Percentiles rank a stretch among this genome's conserved stretches.
Evolutionary conservation across 92 coral and sea anemone genomes (phyloP).

Genomic region (Meandrina meandrites): DNA sequence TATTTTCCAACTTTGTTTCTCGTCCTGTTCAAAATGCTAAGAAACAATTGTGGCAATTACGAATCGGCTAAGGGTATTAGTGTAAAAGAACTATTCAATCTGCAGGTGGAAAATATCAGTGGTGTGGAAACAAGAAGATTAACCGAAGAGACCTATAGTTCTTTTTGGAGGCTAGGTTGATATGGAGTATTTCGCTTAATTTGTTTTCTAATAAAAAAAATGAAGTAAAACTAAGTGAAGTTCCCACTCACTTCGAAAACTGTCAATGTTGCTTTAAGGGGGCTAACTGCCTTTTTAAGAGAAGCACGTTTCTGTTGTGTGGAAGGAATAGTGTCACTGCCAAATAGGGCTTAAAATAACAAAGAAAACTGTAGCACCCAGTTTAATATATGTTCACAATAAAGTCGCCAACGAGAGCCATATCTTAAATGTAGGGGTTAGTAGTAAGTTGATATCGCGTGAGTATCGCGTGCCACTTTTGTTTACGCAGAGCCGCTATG

Average conservation of each 20-base stretch:
- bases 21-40: not conserved
- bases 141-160: too few species aligned
- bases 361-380: not conserved
- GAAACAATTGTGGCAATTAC: not conserved
- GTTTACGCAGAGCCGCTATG: not conserved
- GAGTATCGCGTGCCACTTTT: not conserved
- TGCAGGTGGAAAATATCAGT: too few species aligned
- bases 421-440: not conserved
- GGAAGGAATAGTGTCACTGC: not conserved
- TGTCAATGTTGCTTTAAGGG: not conserved
- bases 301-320: not conserved
- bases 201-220: not conserved
- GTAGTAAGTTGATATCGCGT: not conserved
- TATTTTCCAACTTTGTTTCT: not conserved
- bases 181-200: not conserved
- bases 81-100: too few species aligned
- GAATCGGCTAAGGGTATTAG: not conserved
- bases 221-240: too few species aligned
- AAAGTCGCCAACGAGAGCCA: not conserved
- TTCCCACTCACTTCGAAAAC: not conserved
- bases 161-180: too few species aligned
- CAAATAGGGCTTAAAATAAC: not conserved
- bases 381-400: not conserved
- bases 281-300: not conserved
- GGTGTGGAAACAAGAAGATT: too few species aligned